Conservation (phyloP, 2,797 vertebrate species). For the Scleropages formosus region DNA sequence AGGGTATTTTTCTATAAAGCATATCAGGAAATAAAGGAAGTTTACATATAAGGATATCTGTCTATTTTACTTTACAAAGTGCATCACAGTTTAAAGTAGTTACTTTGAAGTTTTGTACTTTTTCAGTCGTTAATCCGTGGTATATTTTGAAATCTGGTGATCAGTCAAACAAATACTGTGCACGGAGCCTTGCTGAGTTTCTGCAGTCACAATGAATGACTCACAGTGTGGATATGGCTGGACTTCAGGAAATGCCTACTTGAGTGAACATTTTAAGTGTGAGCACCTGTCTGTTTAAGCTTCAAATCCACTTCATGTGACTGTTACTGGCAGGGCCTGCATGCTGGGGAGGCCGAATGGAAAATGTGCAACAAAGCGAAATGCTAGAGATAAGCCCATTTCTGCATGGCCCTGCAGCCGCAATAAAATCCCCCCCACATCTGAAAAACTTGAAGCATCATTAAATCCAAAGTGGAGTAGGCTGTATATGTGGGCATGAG, state of each 20-base stretch:
- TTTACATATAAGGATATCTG: not conserved
- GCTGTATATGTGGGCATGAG: slow-evolving; percentile 2
- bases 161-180: not conserved
- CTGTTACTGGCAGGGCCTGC: not conserved
- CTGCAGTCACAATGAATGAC: not conserved
- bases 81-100: not conserved
- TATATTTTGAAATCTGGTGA: not conserved
- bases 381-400: slow-evolving; percentile 1
- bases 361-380: slow-evolving; percentile 1
- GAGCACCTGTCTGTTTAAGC: not conserved
- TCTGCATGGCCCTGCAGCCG: not conserved
- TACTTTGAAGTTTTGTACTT: not conserved
- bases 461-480: slow-evolving; percentile 13
- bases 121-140: not conserved
- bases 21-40: not conserved
- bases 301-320: not conserved
- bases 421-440: not conserved
- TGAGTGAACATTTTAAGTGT: not conserved
- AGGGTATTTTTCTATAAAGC: slow-evolving; percentile 17
- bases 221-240: slow-evolving; percentile 1
- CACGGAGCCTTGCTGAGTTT: not conserved
- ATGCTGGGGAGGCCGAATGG: not conserved
- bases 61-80: not conserved
- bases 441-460: slow-evolving; percentile 15
- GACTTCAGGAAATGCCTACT: not conserved